phyloP scores from a whole-genome alignment of 2,797 vertebrate species.

The Sarcophilus harrisii region DNA sequence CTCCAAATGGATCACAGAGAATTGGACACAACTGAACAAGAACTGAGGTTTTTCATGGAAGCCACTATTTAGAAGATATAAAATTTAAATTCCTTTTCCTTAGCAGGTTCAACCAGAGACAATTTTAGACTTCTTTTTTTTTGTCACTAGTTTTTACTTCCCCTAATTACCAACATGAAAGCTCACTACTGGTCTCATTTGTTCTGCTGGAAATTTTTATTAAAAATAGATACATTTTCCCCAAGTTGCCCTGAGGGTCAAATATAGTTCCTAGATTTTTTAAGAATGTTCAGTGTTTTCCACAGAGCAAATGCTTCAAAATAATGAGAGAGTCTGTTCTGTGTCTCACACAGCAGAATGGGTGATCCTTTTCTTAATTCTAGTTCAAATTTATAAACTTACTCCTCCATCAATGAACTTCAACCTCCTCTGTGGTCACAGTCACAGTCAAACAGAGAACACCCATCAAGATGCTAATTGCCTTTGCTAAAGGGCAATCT shows the following conservation, averaged over 20 bases:
- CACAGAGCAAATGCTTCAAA: slow-evolving; percentile 16
- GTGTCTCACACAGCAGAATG: slow-evolving; percentile 10
- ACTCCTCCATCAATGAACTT: background rate
- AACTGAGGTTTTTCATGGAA: background rate
- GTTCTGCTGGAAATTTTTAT: background rate
- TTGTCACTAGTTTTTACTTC: background rate
- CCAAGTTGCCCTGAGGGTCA: slow-evolving; percentile 3
- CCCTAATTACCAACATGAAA: slow-evolving; percentile 31
- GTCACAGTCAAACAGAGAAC: background rate
- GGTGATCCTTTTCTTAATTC: background rate
- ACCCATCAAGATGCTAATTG: slow-evolving; percentile 4
- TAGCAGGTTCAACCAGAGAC: background rate
- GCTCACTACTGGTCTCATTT: background rate
- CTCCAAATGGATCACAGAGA: background rate
- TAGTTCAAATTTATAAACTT: background rate
- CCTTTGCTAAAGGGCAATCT: slow-evolving; percentile 25
- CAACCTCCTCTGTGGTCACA: background rate
- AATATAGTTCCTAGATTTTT: background rate
- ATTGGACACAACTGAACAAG: background rate
- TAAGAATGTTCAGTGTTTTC: slow-evolving; percentile 9
- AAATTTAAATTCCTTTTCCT: slow-evolving; percentile 22
- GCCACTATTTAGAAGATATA: background rate
- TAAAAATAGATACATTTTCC: slow-evolving; percentile 15
- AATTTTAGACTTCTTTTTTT: background rate
- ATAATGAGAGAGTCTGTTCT: slow-evolving; percentile 27